A percentile compares a stretch with the other conserved stretches of the same genome.
Evolutionary conservation across 2,888 invertebrate genomes (phyloP).

Genomic region (Hirtodrosophila histrioides): DNA sequence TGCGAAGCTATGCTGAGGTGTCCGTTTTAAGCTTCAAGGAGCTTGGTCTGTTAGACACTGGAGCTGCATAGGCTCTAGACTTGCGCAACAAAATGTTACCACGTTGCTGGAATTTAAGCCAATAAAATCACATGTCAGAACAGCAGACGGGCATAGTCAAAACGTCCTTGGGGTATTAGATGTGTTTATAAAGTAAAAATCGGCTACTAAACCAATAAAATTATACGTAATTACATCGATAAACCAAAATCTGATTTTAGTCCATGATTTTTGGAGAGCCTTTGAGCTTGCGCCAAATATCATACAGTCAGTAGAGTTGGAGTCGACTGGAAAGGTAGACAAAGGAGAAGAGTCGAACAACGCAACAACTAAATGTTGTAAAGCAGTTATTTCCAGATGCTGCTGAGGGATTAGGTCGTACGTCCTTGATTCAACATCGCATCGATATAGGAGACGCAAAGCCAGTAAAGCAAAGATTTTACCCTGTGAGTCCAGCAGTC

Average conservation of each 20-base stretch:
- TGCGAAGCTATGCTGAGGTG: neutral
- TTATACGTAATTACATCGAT: constrained; percentile 1
- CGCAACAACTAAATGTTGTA: too few species aligned
- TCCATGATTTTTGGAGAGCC: too few species aligned
- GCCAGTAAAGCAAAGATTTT: neutral
- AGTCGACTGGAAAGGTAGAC: too few species aligned
- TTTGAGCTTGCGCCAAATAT: too few species aligned
- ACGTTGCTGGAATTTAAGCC: neutral
- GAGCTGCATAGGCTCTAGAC: neutral
- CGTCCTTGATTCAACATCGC: too few species aligned
- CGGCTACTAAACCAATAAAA: neutral
- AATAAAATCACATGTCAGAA: neutral
- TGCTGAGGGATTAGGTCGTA: too few species aligned
- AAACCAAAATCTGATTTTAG: neutral
- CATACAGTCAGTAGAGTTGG: too few species aligned
- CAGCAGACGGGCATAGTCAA: neutral
- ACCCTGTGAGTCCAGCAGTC: neutral
- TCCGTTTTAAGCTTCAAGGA: neutral
- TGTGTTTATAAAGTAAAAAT: neutral
- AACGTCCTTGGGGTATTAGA: neutral
- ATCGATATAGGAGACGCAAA: too few species aligned
- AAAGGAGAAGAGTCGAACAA: too few species aligned
- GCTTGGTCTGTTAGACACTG: neutral
- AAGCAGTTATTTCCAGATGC: too few species aligned
- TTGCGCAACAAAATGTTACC: neutral